Base-by-base conservation (phyloP, 2,113 vertebrate genomes). In the Amphilophus citrinellus region DNA sequence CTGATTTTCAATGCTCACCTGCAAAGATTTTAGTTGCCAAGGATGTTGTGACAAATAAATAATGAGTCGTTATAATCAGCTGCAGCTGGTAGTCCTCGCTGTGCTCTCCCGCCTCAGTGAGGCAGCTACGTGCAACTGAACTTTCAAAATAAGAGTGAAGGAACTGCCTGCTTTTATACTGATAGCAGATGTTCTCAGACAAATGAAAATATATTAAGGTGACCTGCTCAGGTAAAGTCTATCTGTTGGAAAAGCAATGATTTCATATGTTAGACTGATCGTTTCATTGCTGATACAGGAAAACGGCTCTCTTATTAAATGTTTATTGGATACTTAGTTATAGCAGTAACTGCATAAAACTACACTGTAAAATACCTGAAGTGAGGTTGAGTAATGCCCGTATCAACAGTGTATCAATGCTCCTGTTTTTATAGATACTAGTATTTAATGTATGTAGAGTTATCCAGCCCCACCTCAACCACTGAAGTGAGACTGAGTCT, bases 391-490 rank as follows among this genome's bases (percentile, higher is more conserved):
- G 15, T 68, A 42, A 47, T 0, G 39, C 44, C 22, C 14, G 24
- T 13, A 3, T 15, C 35, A 63, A 1, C 63, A 10, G 13, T 56
- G 18, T 42, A 10, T 68, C 22, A 18, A 0, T 0, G 8, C 39
- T 44, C 22, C 22, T 44, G n/a, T 44, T 14, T 17, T 17, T 27
- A 66, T n/a, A 66, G 39, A 10, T 47, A 0, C 37, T 66, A n/a
- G 0, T 0, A 24, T 17, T 44, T 66, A 66, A 66, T 44, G 13
- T 0, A 0, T 5, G 47, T 5, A 0, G 63, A 2, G 63, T 22
- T 8, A 6, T 4, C 15, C 47, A 50, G 14, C 47, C 44, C 47
- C 15, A 17, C 47, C 0, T 1, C 10, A 47, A 18, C 30, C 0
- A 10, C 37, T 0, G 65, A 71, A 44, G 3, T 4, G 63, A 0